Conservation (phyloP, 2,113 vertebrate species). For the Taxidea taxus region DNA sequence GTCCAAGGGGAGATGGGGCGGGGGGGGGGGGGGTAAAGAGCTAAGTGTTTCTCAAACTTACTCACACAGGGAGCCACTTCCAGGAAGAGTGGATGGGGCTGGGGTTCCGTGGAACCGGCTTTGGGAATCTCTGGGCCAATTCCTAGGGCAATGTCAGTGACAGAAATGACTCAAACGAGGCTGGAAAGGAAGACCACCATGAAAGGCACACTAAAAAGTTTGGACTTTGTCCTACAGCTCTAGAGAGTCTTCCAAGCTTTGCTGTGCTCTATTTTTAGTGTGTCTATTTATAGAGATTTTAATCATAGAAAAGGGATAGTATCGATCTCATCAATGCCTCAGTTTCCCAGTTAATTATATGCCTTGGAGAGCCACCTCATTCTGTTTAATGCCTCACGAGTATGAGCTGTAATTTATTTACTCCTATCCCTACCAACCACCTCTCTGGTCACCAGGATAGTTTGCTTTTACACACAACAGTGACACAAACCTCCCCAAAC, state of each 20-base stretch:
- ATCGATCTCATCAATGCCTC: not conserved
- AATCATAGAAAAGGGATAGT: not conserved
- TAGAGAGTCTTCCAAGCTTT: not conserved
- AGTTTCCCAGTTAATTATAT: not conserved
- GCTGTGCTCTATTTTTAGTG: not conserved
- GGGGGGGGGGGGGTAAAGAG: accelerated
- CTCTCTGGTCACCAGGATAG: not conserved
- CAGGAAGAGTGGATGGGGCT: not conserved
- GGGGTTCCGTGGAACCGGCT: not conserved
- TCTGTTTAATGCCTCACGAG: not conserved
- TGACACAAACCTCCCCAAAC: not conserved
- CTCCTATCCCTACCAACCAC: no score
- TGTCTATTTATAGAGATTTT: not conserved
- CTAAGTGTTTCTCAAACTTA: not conserved
- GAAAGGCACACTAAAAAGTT: no score
- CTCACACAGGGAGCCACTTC: not conserved
- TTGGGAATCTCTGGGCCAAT: not conserved
- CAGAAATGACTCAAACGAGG: accelerated
- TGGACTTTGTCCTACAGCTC: not conserved
- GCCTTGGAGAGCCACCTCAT: not conserved
- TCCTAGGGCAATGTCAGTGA: not conserved
- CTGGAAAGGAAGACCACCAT: not conserved
- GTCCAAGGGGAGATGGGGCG: not conserved
- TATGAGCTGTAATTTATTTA: not conserved
- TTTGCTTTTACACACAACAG: not conserved